Percentiles rank a stretch among this genome's conserved stretches.
phyloP scores from a whole-genome alignment of 2,113 vertebrate genomes.

The Lanius ludovicianus region DNA sequence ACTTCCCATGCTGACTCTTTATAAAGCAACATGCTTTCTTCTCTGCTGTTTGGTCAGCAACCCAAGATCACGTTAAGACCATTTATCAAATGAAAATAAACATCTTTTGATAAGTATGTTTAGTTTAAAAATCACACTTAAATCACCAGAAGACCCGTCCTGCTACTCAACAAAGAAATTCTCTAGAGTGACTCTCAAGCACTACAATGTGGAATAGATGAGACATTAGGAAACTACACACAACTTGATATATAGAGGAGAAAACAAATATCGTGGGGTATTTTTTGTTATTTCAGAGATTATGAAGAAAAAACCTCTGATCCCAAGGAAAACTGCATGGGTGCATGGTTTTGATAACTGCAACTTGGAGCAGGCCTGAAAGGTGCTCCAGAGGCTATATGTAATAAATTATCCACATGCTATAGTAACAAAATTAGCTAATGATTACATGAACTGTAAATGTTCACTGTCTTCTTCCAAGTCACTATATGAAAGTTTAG shows the following conservation, averaged over 20 bases:
- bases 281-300: not conserved
- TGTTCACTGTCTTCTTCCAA: not conserved
- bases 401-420: not conserved
- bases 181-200: not conserved
- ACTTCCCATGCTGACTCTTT: not conserved
- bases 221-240: not conserved
- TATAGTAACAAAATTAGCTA: not conserved
- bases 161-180: not conserved
- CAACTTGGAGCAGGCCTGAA: not conserved
- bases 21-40: not conserved
- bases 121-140: not conserved
- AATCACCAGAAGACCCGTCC: not conserved
- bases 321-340: not conserved
- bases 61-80: not conserved
- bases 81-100: not conserved
- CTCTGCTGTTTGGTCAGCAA: not conserved
- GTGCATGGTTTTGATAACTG: not conserved
- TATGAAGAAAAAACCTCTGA: not conserved
- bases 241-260: not conserved
- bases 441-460: not conserved
- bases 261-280: fast-evolving
- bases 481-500: not conserved
- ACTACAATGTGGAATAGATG: not conserved
- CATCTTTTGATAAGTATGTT: not conserved
- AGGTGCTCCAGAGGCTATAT: not conserved